Base-by-base conservation (phyloP, 2,113 vertebrate genomes). In the Pteronura brasiliensis region DNA sequence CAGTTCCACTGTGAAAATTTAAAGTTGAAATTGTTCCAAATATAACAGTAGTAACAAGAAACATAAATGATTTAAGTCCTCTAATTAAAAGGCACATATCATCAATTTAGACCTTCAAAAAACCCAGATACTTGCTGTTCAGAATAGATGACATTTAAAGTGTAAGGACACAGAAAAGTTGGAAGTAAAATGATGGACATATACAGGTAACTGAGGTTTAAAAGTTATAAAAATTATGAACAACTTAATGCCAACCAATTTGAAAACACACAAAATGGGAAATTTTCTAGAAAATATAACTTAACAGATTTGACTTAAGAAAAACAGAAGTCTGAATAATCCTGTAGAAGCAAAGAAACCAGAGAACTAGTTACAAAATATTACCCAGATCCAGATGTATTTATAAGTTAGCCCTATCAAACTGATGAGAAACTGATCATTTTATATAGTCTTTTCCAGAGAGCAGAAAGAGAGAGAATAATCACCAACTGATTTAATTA, bases 141-240 rank as follows among this genome's bases (percentile, higher is more conserved):
- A 59, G 81, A 96, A 93, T 17, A 88, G 36, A 91, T 85, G 92
- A 94, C 15, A 86, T 42, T 90, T n/a, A 95, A 83, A 84, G 52
- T 27, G 72, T 61, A 71, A 55, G 27, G 61, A 93, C 15, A 88
- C 47, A 88, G 47, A 80, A 69, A 93, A 88, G 10, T 39, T 61
- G 20, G 44, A 76, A 52, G 55, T 25, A 71, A 97, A 95, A 84
- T 47, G n/a, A 17, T n/a, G 21, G 29, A 79, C 14, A 83, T 49
- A 49, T 3, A 59, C 1, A 34, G 25, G 77, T 4, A 52, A 15
- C 8, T 82, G 49, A 69, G 42, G 42, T 36, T 39, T 25, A 71
- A 85, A 80, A 63, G 34, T 17, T 79, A 31, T 0, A 0, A 85
- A 94, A 81, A 61, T 42, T 79, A 85, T 82, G 14, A 82, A 34